These are phyloP conservation scores for Mythimna vitellina DNA, from an alignment of 2,888 invertebrate genomes.

Conservation along the genomic window DNA sequence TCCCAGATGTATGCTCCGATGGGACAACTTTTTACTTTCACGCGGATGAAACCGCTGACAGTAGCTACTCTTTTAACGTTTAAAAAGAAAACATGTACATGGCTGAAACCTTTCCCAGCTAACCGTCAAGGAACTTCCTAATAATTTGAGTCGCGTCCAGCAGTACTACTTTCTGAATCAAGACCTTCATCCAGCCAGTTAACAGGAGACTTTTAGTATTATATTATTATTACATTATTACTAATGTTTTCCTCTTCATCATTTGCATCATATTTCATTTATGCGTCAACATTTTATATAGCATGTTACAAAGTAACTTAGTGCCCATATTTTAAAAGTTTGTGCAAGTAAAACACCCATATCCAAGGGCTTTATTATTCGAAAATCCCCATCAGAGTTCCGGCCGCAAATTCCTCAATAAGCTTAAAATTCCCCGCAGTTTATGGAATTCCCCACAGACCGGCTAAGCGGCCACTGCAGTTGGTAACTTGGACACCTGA, in stretches of 20 bases:
- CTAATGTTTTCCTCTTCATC: neutral
- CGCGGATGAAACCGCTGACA: too few relatives aligned
- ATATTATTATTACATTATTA: neutral
- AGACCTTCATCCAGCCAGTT: too few relatives aligned
- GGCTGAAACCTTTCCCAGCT: too few relatives aligned
- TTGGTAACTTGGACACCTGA: slow-evolving; percentile 42
- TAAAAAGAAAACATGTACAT: too few relatives aligned
- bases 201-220: too few relatives aligned
- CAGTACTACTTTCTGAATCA: too few relatives aligned
- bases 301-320: neutral
- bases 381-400: slow-evolving; percentile 57
- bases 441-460: slow-evolving; percentile 49
- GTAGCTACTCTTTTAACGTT: too few relatives aligned
- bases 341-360: slow-evolving; percentile 40
- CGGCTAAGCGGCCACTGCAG: slow-evolving; percentile 39
- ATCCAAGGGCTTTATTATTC: slow-evolving; percentile 50
- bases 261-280: neutral
- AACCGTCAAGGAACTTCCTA: too few relatives aligned
- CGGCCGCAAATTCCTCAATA: slow-evolving; percentile 58
- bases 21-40: too few relatives aligned
- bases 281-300: neutral
- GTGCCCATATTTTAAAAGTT: slow-evolving; percentile 22
- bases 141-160: too few relatives aligned
- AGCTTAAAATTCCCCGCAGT: slow-evolving; percentile 59
- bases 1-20: too few relatives aligned